phyloP scores from a whole-genome alignment of 2,797 vertebrate genomes.

The Atherinosoma microstoma region DNA sequence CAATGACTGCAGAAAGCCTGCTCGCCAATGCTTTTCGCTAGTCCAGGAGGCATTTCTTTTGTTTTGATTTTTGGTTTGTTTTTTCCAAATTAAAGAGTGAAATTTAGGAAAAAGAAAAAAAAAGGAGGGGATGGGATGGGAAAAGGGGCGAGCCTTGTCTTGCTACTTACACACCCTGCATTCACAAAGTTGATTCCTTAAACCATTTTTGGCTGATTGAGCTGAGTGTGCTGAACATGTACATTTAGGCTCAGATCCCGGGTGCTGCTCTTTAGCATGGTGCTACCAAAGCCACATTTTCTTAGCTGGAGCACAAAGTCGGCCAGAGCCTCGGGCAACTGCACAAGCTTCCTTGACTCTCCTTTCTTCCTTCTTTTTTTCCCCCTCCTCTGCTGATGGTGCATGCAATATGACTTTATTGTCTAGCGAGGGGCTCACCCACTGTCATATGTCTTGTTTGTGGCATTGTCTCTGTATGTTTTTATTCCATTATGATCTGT shows the following conservation, averaged over 20 bases:
- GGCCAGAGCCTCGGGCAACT: conserved; percentile 88
- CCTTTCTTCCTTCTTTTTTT: conserved; percentile 80
- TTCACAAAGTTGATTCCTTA: conserved; percentile 69
- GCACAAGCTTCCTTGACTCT: conserved; percentile 89
- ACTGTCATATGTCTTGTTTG: conserved; percentile 81
- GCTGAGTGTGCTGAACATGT: conserved; percentile 74
- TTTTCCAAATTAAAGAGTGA: conserved; percentile 51
- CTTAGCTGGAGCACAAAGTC: conserved; percentile 81
- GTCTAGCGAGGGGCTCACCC: conserved; percentile 76
- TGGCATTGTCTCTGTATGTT: conserved; percentile 74
- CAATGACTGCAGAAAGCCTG: conserved; percentile 70
- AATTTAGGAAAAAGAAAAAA: conserved; percentile 15
- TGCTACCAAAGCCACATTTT: conserved; percentile 73
- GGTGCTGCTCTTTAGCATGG: conserved; percentile 72
- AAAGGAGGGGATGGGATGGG: conserved; percentile 65
- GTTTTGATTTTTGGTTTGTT: conserved; percentile 22
- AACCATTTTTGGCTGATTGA: conserved; percentile 72
- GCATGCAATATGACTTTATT: conserved; percentile 83
- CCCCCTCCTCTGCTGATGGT: conserved; percentile 82
- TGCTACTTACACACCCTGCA: conserved; percentile 68
- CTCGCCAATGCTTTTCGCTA: conserved; percentile 66
- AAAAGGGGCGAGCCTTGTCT: conserved; percentile 72
- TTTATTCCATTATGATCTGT: conserved; percentile 67
- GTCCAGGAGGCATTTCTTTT: conserved; percentile 48
- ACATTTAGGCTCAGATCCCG: conserved; percentile 67